These are phyloP conservation scores for Nettapus auritus DNA, from an alignment of 2,113 vertebrate species.

Conservation along the genomic window DNA sequence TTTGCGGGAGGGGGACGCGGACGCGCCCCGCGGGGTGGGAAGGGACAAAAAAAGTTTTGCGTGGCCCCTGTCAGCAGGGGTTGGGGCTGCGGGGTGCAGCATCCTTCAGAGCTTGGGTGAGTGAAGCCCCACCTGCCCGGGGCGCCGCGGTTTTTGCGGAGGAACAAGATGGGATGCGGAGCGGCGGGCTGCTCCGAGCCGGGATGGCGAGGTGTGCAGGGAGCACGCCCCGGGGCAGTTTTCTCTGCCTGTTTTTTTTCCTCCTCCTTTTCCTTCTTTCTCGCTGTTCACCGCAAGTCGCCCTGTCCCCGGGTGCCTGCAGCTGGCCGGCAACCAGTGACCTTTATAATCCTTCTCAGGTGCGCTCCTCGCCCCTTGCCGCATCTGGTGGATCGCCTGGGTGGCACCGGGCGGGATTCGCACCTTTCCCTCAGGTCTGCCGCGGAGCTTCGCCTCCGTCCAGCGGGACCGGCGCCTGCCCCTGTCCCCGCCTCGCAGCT, in stretches of 20 bases:
- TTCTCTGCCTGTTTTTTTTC: no score
- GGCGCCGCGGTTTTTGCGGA: no score
- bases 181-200: background rate
- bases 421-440: background rate
- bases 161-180: no score
- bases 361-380: background rate
- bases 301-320: background rate
- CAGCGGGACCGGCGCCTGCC: background rate
- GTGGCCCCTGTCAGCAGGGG: no score
- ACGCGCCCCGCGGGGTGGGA: no score
- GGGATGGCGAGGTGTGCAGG: background rate
- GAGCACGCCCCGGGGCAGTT: no score
- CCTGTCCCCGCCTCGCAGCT: background rate
- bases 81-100: background rate
- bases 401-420: background rate
- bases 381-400: background rate
- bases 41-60: no score
- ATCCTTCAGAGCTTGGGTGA: background rate
- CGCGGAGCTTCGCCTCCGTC: background rate
- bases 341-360: background rate
- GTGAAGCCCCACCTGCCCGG: no score
- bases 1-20: background rate
- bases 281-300: background rate
- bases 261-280: background rate
- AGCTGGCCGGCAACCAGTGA: background rate